Evolutionary conservation across 1,140 invertebrate species (phyloP).

Genomic region (Muscidifurax raptorellus): DNA sequence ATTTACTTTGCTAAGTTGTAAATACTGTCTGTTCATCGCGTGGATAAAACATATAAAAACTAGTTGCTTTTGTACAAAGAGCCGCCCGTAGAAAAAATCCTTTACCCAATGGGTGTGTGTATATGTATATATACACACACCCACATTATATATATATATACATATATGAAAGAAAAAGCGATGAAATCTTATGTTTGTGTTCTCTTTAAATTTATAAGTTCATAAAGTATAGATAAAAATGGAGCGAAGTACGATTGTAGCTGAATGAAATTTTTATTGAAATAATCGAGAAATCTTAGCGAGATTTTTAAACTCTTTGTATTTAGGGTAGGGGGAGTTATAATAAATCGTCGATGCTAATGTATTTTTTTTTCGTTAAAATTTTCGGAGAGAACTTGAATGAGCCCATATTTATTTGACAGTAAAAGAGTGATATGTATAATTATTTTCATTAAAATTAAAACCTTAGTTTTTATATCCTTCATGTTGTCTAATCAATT

Average conservation of each 20-base stretch:
- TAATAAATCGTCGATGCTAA: conserved; percentile 54
- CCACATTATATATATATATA: not conserved
- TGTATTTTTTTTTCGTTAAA: conserved; percentile 12
- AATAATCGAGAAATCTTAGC: not conserved
- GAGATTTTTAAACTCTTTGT: conserved; percentile 28
- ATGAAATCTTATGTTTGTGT: conserved; percentile 37
- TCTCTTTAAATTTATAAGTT: conserved; percentile 28
- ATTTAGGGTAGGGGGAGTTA: not conserved
- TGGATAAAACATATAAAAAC: conserved; percentile 48
- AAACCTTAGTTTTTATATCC: not conserved
- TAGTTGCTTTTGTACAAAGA: conserved; percentile 54
- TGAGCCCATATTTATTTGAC: not conserved
- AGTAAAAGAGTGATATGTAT: conserved; percentile 6
- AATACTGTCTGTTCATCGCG: conserved; percentile 50
- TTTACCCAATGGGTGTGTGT: conserved; percentile 37
- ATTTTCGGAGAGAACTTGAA: conserved; percentile 24
- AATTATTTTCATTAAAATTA: not conserved
- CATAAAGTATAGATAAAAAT: conserved; percentile 3
- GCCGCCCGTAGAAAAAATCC: conserved; percentile 35
- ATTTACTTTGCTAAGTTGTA: conserved; percentile 53
- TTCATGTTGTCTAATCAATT: not conserved
- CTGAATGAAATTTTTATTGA: conserved; percentile 34
- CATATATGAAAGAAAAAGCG: conserved; percentile 7
- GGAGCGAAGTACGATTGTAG: conserved; percentile 30
- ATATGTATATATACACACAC: conserved; percentile 8